These are phyloP conservation scores for Amphimallon solstitiale DNA, from an alignment of 2,888 invertebrate species.

Conservation along the genomic window DNA sequence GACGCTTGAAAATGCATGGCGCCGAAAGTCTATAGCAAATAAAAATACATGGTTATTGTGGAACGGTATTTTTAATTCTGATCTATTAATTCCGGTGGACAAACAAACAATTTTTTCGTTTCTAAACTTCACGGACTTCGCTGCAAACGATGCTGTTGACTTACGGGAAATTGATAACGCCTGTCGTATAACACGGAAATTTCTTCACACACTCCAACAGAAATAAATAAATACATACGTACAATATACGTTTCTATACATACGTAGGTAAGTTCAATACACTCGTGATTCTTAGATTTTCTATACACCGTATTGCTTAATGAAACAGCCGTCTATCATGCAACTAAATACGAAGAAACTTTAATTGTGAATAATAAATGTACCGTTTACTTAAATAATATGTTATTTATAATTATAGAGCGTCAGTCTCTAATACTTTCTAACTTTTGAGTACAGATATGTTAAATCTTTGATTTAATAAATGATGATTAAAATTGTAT, in stretches of 20 bases:
- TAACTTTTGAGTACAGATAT: no score
- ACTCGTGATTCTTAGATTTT: constrained; percentile 16
- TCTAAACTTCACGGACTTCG: not conserved
- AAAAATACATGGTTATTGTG: not conserved
- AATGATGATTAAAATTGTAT: no score
- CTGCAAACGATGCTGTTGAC: constrained; percentile 1
- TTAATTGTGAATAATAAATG: no score
- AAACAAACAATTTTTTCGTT: constrained; percentile 19
- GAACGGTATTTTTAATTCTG: constrained; percentile 7
- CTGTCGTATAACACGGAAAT: constrained; percentile 11
- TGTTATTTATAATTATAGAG: no score
- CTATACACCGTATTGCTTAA: not conserved
- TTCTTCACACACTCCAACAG: constrained; percentile 1
- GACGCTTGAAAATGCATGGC: constrained; percentile 3
- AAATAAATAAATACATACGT: not conserved
- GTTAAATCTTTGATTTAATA: no score
- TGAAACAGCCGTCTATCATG: not conserved
- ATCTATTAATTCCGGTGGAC: constrained; percentile 12
- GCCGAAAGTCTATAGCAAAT: constrained; percentile 8
- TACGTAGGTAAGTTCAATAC: constrained; percentile 29
- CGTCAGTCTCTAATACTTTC: no score
- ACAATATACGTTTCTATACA: no score
- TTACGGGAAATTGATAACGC: constrained; percentile 19
- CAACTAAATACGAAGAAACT: not conserved
- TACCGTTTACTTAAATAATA: no score